Percentiles rank a stretch among this genome's conserved stretches.
These are phyloP conservation scores for Tetramorium alpestre DNA, from an alignment of 1,140 invertebrate species.

Conservation along the genomic window DNA sequence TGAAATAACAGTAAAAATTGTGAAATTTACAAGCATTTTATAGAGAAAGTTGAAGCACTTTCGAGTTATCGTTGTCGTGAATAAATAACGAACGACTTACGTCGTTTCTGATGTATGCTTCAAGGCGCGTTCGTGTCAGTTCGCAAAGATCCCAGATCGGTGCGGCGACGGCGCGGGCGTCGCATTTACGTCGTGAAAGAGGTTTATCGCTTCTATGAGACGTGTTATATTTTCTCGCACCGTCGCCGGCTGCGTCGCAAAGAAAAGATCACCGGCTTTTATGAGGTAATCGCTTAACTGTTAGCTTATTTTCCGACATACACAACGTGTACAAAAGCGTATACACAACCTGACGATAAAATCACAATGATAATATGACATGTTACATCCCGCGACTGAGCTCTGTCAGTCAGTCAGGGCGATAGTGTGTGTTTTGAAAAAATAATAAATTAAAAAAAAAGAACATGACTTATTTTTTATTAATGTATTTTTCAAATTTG, in stretches of 20 bases:
- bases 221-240: conserved; percentile 33
- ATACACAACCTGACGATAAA: conserved; percentile 46
- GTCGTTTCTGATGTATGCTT: conserved; percentile 25
- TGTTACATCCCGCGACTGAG: not conserved
- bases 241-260: conserved; percentile 29
- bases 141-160: not conserved
- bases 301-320: conserved; percentile 55
- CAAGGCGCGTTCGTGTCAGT: not conserved
- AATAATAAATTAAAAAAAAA: not conserved
- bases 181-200: conserved; percentile 47
- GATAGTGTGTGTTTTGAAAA: not conserved
- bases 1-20: not conserved
- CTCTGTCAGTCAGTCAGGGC: not conserved
- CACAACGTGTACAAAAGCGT: conserved; percentile 28
- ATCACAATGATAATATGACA: not conserved
- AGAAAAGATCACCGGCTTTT: conserved; percentile 50
- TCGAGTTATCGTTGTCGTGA: not conserved
- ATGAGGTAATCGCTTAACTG: conserved; percentile 56
- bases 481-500: not conserved
- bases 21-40: not conserved
- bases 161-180: conserved; percentile 6
- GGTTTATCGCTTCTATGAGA: conserved; percentile 49
- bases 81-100: conserved; percentile 2
- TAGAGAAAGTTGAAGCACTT: not conserved
- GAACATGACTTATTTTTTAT: not conserved